A percentile compares a stretch with the other conserved stretches of the same genome.
These are phyloP conservation scores for Steinernema khuongi DNA, from an alignment of 1,140 invertebrate genomes.

Conservation along the genomic window DNA sequence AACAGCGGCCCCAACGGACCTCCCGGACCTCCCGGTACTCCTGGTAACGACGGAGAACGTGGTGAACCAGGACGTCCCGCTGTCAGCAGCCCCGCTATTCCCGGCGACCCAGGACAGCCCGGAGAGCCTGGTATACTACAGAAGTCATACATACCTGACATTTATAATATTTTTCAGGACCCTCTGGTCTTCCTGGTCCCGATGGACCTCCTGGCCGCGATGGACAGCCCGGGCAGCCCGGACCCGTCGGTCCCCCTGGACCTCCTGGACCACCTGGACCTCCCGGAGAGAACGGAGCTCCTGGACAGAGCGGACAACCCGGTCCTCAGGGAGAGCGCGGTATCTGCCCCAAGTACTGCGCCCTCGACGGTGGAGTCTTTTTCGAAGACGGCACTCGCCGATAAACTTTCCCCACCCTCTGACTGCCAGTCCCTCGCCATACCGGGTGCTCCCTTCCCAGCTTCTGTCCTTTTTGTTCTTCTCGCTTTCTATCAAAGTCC, in stretches of 20 bases:
- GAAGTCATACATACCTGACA: neutral
- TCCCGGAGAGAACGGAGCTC: constrained; percentile 28
- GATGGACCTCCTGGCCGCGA: constrained; percentile 29
- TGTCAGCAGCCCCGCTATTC: constrained; percentile 27
- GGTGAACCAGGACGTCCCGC: constrained; percentile 38
- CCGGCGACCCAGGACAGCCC: constrained; percentile 30
- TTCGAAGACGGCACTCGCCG: constrained; percentile 45
- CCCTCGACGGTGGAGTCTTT: constrained; percentile 44
- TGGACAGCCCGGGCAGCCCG: constrained; percentile 45
- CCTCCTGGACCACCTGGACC: constrained; percentile 26
- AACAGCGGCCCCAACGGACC: constrained; percentile 34
- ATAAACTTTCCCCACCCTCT: constrained; percentile 21
- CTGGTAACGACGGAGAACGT: constrained; percentile 24
- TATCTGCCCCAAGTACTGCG: constrained; percentile 44
- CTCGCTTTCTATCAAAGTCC: neutral
- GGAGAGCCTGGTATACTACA: constrained; percentile 14
- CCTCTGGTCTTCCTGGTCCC: constrained; percentile 24
- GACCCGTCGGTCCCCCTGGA: constrained; percentile 47
- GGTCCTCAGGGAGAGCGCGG: constrained; percentile 39
- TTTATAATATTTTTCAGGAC: constrained; percentile 23
- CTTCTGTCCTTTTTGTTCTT: constrained; percentile 5
- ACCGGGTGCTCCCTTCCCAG: constrained; percentile 6
- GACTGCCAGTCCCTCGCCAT: constrained; percentile 12
- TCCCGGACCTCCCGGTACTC: constrained; percentile 27
- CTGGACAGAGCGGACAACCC: constrained; percentile 45